Percentiles rank a stretch among this genome's conserved stretches.
Conservation (phyloP, 2,113 vertebrate species). For the Physeter macrocephalus region DNA sequence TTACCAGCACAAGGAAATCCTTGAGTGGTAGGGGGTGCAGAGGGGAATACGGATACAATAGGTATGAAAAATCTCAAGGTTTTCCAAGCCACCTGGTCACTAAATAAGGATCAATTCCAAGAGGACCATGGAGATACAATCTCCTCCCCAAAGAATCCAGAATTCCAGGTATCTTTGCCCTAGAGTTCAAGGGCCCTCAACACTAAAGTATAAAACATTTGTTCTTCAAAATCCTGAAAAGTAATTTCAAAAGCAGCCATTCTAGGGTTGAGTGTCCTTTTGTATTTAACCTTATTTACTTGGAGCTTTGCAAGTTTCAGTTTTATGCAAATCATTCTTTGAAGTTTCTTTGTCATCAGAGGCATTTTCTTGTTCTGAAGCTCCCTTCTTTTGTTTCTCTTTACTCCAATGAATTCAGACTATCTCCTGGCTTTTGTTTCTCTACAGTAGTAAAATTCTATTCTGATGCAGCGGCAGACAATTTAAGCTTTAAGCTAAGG, state of each 20-base stretch:
- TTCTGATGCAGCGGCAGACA: conserved; percentile 75
- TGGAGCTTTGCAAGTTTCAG: conserved; percentile 46
- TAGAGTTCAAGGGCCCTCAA: conserved; percentile 11
- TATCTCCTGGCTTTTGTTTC: conserved; percentile 79
- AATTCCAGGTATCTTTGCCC: neutral
- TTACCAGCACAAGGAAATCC: neutral
- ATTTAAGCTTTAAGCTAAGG: conserved; percentile 75
- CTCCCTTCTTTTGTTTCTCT: conserved; percentile 52
- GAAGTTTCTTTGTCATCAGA: conserved; percentile 40
- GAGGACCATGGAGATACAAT: neutral
- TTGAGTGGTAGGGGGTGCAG: too few species aligned
- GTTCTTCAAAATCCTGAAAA: conserved; percentile 31
- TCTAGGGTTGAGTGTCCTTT: neutral
- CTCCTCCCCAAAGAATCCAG: neutral
- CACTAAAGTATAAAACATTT: neutral
- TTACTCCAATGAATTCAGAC: conserved; percentile 74
- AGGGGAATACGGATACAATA: fast-evolving
- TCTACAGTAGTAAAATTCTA: conserved; percentile 74
- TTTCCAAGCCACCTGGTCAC: neutral
- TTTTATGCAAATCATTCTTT: conserved; percentile 58
- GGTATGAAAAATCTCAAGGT: neutral
- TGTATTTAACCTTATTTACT: conserved; percentile 58
- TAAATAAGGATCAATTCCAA: neutral
- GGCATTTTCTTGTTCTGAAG: conserved; percentile 43
- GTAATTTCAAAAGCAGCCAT: conserved; percentile 31